Base-by-base conservation (phyloP, 2,797 vertebrate species). In the Anguilla megastoma region DNA sequence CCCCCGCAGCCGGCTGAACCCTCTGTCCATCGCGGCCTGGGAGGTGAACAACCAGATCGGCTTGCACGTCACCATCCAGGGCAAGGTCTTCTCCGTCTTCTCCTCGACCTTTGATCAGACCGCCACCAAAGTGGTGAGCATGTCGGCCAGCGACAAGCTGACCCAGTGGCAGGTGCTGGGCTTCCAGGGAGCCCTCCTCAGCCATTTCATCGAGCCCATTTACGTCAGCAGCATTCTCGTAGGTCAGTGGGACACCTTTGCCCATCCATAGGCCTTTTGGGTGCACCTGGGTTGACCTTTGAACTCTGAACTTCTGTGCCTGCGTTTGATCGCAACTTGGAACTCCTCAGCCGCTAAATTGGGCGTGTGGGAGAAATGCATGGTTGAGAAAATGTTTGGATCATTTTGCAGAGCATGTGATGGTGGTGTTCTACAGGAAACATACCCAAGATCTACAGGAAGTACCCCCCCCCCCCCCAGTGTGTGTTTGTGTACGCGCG, bases 131-230 rank as follows among this genome's bases (percentile, higher is more conserved):
- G 86, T 96, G 87, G 95, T 96, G 91, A 99, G 98, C 89, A 98
- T 99, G 98, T 98, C 98, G 0, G 90, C 96, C 63, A 97, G 96
- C 74, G 98, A 99, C 95, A 99, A 99, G 89, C 89, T 99, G 89
- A 97, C 96, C 21, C 97, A 97, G 90, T 99, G 99, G 98, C 97
- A 98, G 91, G 98, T 99, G 76, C 92, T 99, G 27, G 99, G 99
- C 89, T 94, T 98, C 85, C 98, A 99, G 92, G 99, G 98, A 52
- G 98, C 98, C 0, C 90, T 99, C 90, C 95, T 99, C 76, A 98
- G 98, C 93, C 97, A 98, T 93, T 99, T 99, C 89, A 97, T 98
- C 0, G 97, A 99, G 69, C 99, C 98, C 0, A 45, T 99, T 87
- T 99, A 99, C 33, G 94, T 98, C 90, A 96, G 93, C 90, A 97